A percentile compares a stretch with the other conserved stretches of the same genome.
Conservation (phyloP, 2,888 invertebrate genomes). For the Drosophila helvetica region DNA sequence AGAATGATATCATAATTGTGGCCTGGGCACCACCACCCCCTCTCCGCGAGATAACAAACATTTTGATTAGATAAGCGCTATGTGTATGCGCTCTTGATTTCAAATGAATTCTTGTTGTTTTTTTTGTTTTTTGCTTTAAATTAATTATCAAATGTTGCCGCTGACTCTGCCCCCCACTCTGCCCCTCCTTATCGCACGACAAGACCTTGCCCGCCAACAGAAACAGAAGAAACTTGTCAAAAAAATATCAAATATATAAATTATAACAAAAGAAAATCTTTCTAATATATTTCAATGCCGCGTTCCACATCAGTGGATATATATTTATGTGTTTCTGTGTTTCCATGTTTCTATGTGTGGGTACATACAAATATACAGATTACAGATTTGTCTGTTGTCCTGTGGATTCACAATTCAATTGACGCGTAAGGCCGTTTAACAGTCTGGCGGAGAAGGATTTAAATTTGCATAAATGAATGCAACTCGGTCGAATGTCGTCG, state of each 20-base stretch:
- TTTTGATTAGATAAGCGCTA: slow-evolving; percentile 64
- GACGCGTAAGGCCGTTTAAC: slow-evolving; percentile 73
- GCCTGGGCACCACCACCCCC: slow-evolving; percentile 1
- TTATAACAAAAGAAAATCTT: slow-evolving; percentile 26
- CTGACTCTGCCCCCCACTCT: slow-evolving; percentile 2
- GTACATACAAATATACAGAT: too few relatives aligned
- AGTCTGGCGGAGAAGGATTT: slow-evolving; percentile 64
- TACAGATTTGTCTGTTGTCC: slow-evolving; percentile 14
- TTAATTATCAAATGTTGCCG: slow-evolving; percentile 56
- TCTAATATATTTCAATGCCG: slow-evolving; percentile 23
- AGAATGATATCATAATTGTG: slow-evolving; percentile 70
- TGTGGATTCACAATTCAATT: slow-evolving; percentile 43
- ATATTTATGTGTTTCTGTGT: background rate
- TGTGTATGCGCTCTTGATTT: slow-evolving; percentile 16
- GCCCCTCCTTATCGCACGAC: slow-evolving; percentile 15
- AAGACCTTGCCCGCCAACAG: slow-evolving; percentile 39
- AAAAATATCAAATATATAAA: slow-evolving; percentile 18
- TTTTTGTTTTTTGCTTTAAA: slow-evolving; percentile 47
- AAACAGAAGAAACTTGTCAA: slow-evolving; percentile 37
- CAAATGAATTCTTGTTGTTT: slow-evolving; percentile 8
- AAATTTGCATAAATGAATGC: slow-evolving; percentile 56
- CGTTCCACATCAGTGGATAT: slow-evolving; percentile 6
- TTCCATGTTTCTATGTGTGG: background rate
- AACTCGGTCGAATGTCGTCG: background rate
- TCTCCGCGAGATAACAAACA: slow-evolving; percentile 65